Evolutionary conservation across 1,140 invertebrate species (phyloP), one percentile per base, ranked within the genome.

Genomic region (Trichomalopsis sarcophagae): DNA sequence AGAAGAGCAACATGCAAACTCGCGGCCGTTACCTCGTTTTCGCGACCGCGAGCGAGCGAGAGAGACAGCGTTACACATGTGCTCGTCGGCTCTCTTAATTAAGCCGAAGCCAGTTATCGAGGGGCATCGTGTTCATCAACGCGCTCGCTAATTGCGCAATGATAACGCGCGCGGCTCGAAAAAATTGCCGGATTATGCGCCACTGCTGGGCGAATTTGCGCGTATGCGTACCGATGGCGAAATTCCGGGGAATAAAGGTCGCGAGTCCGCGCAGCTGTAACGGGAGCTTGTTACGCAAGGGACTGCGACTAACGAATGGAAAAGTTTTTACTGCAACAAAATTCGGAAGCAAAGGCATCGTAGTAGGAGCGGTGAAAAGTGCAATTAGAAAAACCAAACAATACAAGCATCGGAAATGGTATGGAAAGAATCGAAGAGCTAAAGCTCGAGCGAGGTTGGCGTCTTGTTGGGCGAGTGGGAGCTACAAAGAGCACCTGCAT

Each of bases 101-200:
- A 79, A 79, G 76, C 47, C 82, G 21, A 4, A 79, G 66, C 75
- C 62, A 80, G 36, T 81, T 81, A 81, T 76, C 71, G 71, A 62
- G 55, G 78, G 47, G 30, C 83, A 80, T 80, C 69, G 77, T 80
- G 78, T 81, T 81, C 68, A 84, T 84, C 76, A 84, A 80, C 68
- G 77, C 77, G 47, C 21, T 44, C 78, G 78, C 69, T 81, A 85
- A 85, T 85, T 85, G 71, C 36, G 71, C 78, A 81, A 81, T 81
- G 75, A 85, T 85, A 85, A 84, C 50, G 55, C 55, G 33, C 23
- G 23, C 9, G 6, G 23, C 21, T 55, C 74, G 17, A 74, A 44
- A 75, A 75, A 75, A 44, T 17, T 17, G 14, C 36, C 55, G 21
- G 17, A 62, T n/a, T 21, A 7, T 62, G 21, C 55, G 17, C 40